Evolutionary conservation across 2,797 vertebrate genomes (phyloP).

Genomic region (Lithobates pipiens): DNA sequence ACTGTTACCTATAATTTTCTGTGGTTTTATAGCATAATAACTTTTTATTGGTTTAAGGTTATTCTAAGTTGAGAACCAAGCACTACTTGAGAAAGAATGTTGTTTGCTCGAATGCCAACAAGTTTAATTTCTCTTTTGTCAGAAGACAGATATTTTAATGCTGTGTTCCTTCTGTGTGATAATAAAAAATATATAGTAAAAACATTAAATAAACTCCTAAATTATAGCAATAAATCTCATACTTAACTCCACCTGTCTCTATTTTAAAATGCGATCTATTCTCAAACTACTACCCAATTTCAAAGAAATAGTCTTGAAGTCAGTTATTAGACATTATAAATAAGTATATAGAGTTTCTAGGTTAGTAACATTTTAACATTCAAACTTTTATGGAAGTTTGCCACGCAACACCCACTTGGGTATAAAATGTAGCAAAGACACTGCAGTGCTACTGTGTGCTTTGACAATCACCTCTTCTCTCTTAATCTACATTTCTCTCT

Average conservation of each 20-base stretch:
- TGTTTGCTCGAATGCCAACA: background rate
- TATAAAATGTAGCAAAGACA: constrained; percentile 25
- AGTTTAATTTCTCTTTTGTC: background rate
- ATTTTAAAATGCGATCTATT: background rate
- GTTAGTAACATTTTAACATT: constrained; percentile 8
- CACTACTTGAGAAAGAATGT: background rate
- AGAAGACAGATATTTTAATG: constrained; percentile 4
- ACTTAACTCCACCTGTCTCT: constrained; percentile 25
- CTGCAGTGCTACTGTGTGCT: background rate
- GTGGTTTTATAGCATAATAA: constrained; percentile 11
- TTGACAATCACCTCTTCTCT: background rate
- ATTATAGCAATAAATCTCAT: constrained; percentile 26
- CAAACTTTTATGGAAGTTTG: constrained; percentile 4
- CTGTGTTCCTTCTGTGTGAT: background rate
- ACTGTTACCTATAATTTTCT: constrained; percentile 37
- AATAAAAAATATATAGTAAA: constrained; percentile 33
- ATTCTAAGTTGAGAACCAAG: background rate
- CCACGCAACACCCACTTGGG: constrained; percentile 8
- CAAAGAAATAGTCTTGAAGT: background rate
- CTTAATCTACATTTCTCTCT: background rate
- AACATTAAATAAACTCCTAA: constrained; percentile 8
- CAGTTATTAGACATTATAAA: constrained; percentile 35
- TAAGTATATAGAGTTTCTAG: background rate
- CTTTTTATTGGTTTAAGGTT: constrained; percentile 3
- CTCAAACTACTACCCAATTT: constrained; percentile 7